A percentile compares a stretch with the other conserved stretches of the same genome.
phyloP scores from a whole-genome alignment of 2,888 invertebrate species.

The Caenorhabditis sp. region DNA sequence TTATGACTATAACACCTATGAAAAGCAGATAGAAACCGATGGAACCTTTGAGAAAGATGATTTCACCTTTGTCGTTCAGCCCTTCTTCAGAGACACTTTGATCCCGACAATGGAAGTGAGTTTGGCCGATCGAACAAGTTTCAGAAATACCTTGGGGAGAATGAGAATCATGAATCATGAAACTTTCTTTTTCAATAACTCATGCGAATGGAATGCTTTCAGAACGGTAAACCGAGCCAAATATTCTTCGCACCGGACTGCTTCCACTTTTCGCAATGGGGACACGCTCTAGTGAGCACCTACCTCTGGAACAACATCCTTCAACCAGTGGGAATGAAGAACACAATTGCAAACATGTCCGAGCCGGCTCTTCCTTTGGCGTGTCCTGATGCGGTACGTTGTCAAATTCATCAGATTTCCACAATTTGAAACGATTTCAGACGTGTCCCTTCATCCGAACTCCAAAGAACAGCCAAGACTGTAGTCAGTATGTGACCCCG shows the following conservation, averaged over 20 bases:
- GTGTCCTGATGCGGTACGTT: slow-evolving; percentile 69
- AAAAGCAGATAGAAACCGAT: slow-evolving; percentile 57
- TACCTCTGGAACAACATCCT: slow-evolving; percentile 74
- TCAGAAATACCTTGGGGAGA: no score
- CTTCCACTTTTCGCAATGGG: slow-evolving; percentile 74
- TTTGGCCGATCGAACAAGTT: background rate
- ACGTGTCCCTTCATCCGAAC: slow-evolving; percentile 69
- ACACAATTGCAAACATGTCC: slow-evolving; percentile 60
- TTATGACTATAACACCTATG: slow-evolving; percentile 62
- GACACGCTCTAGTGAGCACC: slow-evolving; percentile 68
- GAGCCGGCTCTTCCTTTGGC: slow-evolving; percentile 55
- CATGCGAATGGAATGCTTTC: background rate
- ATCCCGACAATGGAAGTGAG: slow-evolving; percentile 64
- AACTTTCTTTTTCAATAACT: background rate
- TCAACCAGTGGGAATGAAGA: slow-evolving; percentile 67
- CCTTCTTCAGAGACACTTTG: slow-evolving; percentile 66
- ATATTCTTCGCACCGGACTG: slow-evolving; percentile 73
- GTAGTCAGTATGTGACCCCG: slow-evolving; percentile 65
- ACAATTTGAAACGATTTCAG: slow-evolving; percentile 54
- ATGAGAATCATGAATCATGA: background rate
- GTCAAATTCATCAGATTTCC: no score
- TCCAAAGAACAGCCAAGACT: slow-evolving; percentile 63
- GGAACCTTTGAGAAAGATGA: slow-evolving; percentile 69
- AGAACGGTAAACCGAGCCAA: slow-evolving; percentile 55
- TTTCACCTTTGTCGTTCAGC: slow-evolving; percentile 72